Base-by-base conservation (phyloP, 2,113 vertebrate genomes). In the Oreochromis spilurus region DNA sequence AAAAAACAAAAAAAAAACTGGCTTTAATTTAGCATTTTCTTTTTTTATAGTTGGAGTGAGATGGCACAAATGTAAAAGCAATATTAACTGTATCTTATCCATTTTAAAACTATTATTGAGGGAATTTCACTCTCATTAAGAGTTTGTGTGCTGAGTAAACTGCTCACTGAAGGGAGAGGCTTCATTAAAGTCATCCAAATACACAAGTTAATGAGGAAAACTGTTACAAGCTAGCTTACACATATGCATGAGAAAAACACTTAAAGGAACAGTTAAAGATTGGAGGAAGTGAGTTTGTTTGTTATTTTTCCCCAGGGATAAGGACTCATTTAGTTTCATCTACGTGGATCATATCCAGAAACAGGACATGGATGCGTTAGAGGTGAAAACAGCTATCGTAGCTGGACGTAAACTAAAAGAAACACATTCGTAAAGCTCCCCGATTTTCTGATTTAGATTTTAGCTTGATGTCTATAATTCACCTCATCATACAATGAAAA, bases 211-310 rank as follows among this genome's bases (percentile, higher is more conserved):
- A 84, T 62, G 65, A 87, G 65, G 31, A 54, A 62, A 88, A 79
- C 9, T 57, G 75, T 75, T 81, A 83, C 55, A 48, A 65, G 34
- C 77, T 79, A 86, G 83, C 43, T 57, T 91, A 85, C 36, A 89
- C 72, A 34, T 62, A 82, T 83, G 45, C 45, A 81, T 89, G 88
- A 48, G 19, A 38, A 79, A 89, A 92, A 88, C 79, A 91, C 29
- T 84, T 16, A 84, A 70, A 89, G 34, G n/a, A 82, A 88, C 60
- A 83, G 24, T 60, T 38, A 81, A 14, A 85, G 38, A 79, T 78
- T 72, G 52, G 53, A 55, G 60, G 40, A 80, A 86, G 87, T 85
- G 29, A 7, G 21, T 62, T 9, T 72, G 21, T 60, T 11, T 81
- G 24, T 84, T 87, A 52, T 82, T 57, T 82, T 57, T 78, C 12